Base-by-base conservation (phyloP, 1,140 invertebrate genomes). In the Drosophila lacteicornis region DNA sequence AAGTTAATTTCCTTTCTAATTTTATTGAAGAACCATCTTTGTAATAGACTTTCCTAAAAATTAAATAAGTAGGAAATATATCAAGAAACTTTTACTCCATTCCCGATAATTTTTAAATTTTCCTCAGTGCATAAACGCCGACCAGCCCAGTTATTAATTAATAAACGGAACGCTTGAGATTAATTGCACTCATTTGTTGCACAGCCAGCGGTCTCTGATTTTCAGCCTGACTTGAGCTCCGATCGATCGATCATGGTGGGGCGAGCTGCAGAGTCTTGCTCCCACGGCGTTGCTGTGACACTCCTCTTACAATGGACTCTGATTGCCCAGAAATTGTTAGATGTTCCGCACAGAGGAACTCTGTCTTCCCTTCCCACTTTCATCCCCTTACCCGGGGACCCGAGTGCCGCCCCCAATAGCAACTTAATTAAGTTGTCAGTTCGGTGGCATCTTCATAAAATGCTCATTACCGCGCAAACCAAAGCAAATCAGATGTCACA, bases 351-450 rank as follows among this genome's bases (percentile, higher is more conserved):
- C 46, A 58, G 58, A 53, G 61, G 61, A 65, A 42, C 33, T 15
- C 53, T 51, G 12, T 17, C 12, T 13, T 27, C 19, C 51, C 8
- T 11, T n/a, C 0, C 17, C 27, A 46, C 3, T 27, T 13, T 9
- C 40, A 67, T n/a, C 15, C 36, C 65, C 60, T 2, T 7, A 3
- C 19, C 33, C 7, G 49, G 11, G 27, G 19, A 8, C 13, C 27
- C 19, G 12, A 68, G 30, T 36, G 51, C 63, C 75, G 25, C 63
- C 74, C 53, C 46, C 46, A 50, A 85, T 88, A 75, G 87, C 86
- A 84, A 84, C 84, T 88, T 88, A 88, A 88, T 88, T 88, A 88
- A 84, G 84, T 84, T 90, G 84, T 88, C 84, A 84, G 74, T 61
- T 67, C 43, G 60, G 75, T 53, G 82, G 81, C 77, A 83, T 84